These are phyloP conservation scores for Hoplodrina blanda DNA, from an alignment of 2,888 invertebrate genomes.

Conservation along the genomic window DNA sequence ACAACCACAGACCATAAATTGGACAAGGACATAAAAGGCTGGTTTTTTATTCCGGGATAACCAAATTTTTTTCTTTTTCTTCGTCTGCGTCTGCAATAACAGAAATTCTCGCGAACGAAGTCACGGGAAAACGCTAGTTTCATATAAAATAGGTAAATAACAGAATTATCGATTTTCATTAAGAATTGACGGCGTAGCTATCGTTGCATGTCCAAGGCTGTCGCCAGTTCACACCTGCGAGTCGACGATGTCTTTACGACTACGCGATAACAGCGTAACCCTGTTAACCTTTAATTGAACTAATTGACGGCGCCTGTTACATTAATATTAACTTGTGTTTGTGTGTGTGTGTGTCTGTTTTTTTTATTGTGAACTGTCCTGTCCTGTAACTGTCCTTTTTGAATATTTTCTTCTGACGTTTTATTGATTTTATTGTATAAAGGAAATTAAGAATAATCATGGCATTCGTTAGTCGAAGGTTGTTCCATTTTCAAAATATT, in stretches of 20 bases:
- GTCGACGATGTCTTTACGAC: conserved; percentile 46
- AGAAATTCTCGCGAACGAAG: neutral
- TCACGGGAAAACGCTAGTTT: neutral
- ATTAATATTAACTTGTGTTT: conserved; percentile 21
- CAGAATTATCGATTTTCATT: conserved; percentile 44
- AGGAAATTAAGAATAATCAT: neutral
- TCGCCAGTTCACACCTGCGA: conserved; percentile 38
- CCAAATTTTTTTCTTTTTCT: no score
- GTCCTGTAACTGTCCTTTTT: neutral
- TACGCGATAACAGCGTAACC: conserved; percentile 44
- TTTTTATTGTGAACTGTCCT: neutral
- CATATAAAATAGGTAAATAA: conserved; percentile 16
- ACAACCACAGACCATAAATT: no score
- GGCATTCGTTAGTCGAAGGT: neutral
- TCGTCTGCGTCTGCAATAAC: neutral
- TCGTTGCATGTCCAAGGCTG: conserved; percentile 55
- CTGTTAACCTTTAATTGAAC: conserved; percentile 59
- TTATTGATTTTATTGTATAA: conserved; percentile 2
- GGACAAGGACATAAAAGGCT: no score
- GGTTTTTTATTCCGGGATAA: no score
- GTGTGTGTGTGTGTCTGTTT: conserved; percentile 11
- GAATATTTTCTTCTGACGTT: conserved; percentile 7
- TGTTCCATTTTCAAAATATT: neutral
- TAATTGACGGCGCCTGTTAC: conserved; percentile 54
- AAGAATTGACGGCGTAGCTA: conserved; percentile 50